Percentiles rank a stretch among this genome's conserved stretches.
phyloP scores from a whole-genome alignment of 2,113 vertebrate species.

The Leucoraja erinaceus region DNA sequence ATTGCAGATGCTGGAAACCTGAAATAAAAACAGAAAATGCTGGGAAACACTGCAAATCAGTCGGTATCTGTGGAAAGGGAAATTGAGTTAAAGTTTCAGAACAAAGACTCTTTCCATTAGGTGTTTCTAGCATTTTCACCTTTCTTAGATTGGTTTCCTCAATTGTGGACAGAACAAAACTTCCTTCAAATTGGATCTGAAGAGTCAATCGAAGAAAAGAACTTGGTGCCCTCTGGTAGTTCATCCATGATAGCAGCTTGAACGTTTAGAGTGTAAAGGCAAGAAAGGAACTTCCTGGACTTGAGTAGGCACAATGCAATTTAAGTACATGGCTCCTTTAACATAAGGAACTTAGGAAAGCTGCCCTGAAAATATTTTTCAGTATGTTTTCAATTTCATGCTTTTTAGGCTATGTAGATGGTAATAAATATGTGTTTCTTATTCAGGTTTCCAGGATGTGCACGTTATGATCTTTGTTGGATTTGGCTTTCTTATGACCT shows the following conservation, averaged over 20 bases:
- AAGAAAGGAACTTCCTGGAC: neutral
- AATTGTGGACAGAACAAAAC: neutral
- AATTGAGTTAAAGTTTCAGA: too few species aligned
- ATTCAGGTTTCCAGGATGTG: conserved; percentile 85
- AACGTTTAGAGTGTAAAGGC: too few species aligned
- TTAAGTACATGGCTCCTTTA: neutral
- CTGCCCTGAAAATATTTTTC: neutral
- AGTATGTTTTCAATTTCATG: neutral
- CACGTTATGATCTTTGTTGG: conserved; percentile 96
- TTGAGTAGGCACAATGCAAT: neutral
- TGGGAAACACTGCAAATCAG: too few species aligned
- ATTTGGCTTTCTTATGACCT: conserved; percentile 96
- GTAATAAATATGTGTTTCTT: conserved; percentile 20
- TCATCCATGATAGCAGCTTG: neutral
- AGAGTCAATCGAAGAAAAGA: neutral
- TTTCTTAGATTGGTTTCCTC: too few species aligned
- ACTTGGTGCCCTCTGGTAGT: neutral
- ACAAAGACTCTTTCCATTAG: too few species aligned
- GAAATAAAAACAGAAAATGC: too few species aligned
- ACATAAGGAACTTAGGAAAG: neutral
- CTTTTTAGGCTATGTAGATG: neutral
- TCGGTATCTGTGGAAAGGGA: too few species aligned
- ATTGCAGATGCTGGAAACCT: too few species aligned
- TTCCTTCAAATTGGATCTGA: neutral
- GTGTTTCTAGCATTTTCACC: too few species aligned